These are phyloP conservation scores for Apotomis betuletana DNA, from an alignment of 2,888 invertebrate species.

Conservation along the genomic window DNA sequence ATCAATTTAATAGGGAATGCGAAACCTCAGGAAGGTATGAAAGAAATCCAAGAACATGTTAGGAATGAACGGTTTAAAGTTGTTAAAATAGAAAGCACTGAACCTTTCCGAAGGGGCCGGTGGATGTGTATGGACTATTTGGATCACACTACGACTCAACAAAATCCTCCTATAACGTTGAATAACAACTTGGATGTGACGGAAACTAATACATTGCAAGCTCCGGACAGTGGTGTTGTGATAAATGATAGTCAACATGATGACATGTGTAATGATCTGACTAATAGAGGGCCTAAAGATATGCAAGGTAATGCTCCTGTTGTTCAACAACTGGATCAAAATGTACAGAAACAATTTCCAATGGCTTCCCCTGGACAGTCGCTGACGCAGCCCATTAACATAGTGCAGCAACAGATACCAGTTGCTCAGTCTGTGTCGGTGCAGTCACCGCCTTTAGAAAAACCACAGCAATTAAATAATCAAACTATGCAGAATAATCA, in stretches of 20 bases:
- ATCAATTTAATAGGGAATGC: slow-evolving; percentile 83
- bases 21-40: slow-evolving; percentile 82
- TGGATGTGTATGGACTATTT: slow-evolving; percentile 98
- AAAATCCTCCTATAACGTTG: slow-evolving; percentile 76
- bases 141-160: slow-evolving; percentile 88
- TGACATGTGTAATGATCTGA: slow-evolving; percentile 78
- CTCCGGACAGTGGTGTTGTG: slow-evolving; percentile 81
- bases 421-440: slow-evolving; percentile 76
- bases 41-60: slow-evolving; percentile 87
- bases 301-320: slow-evolving; percentile 73
- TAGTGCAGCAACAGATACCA: slow-evolving; percentile 77
- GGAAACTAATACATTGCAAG: slow-evolving; percentile 70
- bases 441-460: slow-evolving; percentile 80
- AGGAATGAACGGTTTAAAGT: slow-evolving; percentile 95
- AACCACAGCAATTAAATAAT: slow-evolving; percentile 79
- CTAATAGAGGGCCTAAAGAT: slow-evolving; percentile 78
- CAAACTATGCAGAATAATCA: slow-evolving; percentile 72
- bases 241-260: slow-evolving; percentile 81
- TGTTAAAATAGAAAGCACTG: slow-evolving; percentile 97
- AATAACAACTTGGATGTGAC: slow-evolving; percentile 78
- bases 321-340: slow-evolving; percentile 79
- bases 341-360: slow-evolving; percentile 79
- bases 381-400: slow-evolving; percentile 76
- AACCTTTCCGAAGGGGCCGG: slow-evolving; percentile 94
- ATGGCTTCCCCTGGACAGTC: slow-evolving; percentile 82